phyloP scores from a whole-genome alignment of 2,888 invertebrate genomes.

The Theodoxus fluviatilis region DNA sequence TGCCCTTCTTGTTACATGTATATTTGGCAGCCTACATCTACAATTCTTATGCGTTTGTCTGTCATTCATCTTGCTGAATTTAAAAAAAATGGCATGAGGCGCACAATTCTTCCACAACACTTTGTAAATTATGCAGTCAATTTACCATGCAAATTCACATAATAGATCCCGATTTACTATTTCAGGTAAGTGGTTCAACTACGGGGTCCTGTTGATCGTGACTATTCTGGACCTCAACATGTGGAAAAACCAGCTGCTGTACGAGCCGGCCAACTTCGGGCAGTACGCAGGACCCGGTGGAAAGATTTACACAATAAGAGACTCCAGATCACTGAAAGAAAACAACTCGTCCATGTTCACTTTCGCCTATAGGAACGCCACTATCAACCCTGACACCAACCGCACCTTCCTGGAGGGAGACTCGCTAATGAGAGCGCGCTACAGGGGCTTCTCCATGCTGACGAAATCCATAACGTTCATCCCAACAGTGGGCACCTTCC shows the following conservation, averaged over 20 bases:
- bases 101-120: too few relatives aligned
- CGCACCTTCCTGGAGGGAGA: conserved; percentile 62
- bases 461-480: conserved; percentile 67
- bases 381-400: conserved; percentile 63
- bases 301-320: conserved; percentile 53
- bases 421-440: conserved; percentile 67
- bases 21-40: too few relatives aligned
- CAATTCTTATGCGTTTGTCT: too few relatives aligned
- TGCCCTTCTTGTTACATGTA: too few relatives aligned
- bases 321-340: conserved; percentile 41
- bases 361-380: conserved; percentile 61
- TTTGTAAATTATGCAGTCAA: too few relatives aligned
- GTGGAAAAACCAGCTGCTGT: conserved; percentile 70
- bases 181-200: conserved; percentile 69
- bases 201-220: conserved; percentile 68
- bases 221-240: conserved; percentile 69
- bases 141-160: too few relatives aligned
- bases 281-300: conserved; percentile 66
- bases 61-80: too few relatives aligned
- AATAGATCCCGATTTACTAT: too few relatives aligned
- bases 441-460: conserved; percentile 61
- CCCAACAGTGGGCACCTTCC: conserved; percentile 55
- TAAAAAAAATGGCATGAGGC: too few relatives aligned
- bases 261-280: conserved; percentile 66
- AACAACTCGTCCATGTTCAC: conserved; percentile 61